phyloP scores from a whole-genome alignment of 2,888 invertebrate species.

The Podabrus alpinus region DNA sequence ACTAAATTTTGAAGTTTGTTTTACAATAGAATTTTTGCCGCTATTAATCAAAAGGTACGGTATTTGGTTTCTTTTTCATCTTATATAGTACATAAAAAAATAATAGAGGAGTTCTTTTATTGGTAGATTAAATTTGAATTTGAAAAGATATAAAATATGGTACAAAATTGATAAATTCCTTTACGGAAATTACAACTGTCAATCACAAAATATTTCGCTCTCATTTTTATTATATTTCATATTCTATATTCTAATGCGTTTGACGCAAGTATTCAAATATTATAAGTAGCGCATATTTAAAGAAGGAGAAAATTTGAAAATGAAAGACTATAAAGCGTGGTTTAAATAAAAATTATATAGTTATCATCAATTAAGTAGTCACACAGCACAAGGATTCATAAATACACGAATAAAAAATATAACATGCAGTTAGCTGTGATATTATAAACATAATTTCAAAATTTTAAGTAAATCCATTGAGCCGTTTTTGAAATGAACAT shows the following conservation, averaged over 20 bases:
- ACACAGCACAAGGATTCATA: background rate
- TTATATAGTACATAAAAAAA: background rate
- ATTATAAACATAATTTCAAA: no score
- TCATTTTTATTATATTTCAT: background rate
- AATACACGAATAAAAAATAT: no score
- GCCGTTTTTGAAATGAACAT: no score
- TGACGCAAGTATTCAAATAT: background rate
- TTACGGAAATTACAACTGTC: background rate
- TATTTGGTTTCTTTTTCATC: background rate
- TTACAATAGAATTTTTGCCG: background rate
- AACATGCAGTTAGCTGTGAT: no score
- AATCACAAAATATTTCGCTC: background rate
- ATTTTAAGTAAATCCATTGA: no score
- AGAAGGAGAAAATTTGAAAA: background rate
- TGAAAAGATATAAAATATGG: background rate
- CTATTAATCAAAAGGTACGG: background rate
- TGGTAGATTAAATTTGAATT: background rate
- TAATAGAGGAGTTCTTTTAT: background rate
- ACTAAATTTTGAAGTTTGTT: no score
- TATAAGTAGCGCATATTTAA: background rate
- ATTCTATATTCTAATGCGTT: background rate
- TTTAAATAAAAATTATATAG: background rate
- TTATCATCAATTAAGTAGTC: background rate
- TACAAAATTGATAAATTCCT: background rate
- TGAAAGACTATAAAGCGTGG: background rate